phyloP scores from a whole-genome alignment of 2,113 vertebrate genomes.

The Lampris megalopsis region DNA sequence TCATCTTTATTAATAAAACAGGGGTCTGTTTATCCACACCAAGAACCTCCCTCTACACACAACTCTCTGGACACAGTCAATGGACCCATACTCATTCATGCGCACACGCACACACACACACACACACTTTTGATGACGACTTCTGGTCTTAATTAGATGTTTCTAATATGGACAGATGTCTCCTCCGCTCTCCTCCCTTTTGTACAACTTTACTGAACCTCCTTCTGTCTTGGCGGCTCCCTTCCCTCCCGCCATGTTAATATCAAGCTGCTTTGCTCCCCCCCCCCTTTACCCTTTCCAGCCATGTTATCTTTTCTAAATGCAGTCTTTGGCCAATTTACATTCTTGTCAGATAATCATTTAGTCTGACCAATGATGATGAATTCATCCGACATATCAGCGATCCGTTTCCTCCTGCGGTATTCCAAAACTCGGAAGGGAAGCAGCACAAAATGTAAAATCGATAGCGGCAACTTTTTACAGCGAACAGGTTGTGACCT shows the following conservation, averaged over 20 bases:
- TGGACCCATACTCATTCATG: background rate
- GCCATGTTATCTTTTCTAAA: background rate
- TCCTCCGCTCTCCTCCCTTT: constrained; percentile 14
- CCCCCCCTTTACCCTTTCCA: background rate
- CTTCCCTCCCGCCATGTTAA: background rate
- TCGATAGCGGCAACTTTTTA: constrained; percentile 58
- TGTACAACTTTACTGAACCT: constrained; percentile 19
- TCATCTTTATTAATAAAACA: constrained; percentile 54
- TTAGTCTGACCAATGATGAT: constrained; percentile 44
- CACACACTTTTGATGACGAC: constrained; percentile 74
- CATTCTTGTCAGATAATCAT: constrained; percentile 46
- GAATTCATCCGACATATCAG: constrained; percentile 42
- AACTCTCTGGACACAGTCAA: too few species aligned
- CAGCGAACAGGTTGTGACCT: constrained; percentile 51
- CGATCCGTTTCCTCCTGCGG: background rate
- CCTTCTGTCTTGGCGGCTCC: background rate
- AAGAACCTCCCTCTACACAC: background rate
- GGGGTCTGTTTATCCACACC: constrained; percentile 54
- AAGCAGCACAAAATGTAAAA: constrained; percentile 40
- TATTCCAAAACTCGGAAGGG: constrained; percentile 29
- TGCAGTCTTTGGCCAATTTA: constrained; percentile 18
- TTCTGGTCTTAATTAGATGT: constrained; percentile 63
- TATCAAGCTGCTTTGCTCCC: constrained; percentile 7
- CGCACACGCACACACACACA: constrained; percentile 22
- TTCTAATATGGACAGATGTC: constrained; percentile 45